Evolutionary conservation across 2,888 invertebrate species (phyloP), one percentile per base, ranked within the genome.

Genomic region (Ramazzottius varieornatus): DNA sequence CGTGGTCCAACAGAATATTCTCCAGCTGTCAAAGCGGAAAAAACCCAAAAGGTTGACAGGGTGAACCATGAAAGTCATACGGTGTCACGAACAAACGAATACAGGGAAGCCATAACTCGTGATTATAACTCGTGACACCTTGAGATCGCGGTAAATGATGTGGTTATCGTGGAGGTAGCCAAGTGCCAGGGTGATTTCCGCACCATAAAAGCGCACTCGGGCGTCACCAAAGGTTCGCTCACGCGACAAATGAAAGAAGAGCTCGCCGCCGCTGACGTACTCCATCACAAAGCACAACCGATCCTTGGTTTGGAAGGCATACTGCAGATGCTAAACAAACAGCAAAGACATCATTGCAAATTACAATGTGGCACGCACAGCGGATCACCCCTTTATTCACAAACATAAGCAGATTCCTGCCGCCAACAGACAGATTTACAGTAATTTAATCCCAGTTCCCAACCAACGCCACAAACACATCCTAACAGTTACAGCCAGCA

Each of bases 251-350:
- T 99, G 98, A 80, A 94, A 96, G 81, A 96, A 98, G 71, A 98
- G 81, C 77, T 98, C 98, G 65, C 98, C 98, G 66, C 91, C 98
- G 78, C 96, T 96, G 1, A 96, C 96, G 79, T 96, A 98, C 79
- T 98, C 96, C 93, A 98, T 96, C 65, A 98, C 96, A 80, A 98
- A 98, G 81, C 94, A 98, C 70, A 98, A 82, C 72, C 96, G 84
- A 79, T 98, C 96, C 68, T 86, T 85, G 24, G 96, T 98, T 84
- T 80, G 94, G 83, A 98, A 98, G 73, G 94, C 93, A 82, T 94
- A 98, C 80, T 92, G 93, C 74, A 98, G 82, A 72, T 92, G 88
- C 78, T 78, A 73, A 16, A 54, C 8, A 13, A 13, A 40, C 40
- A 40, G 40, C 40, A 20, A 40, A 13, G 40, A n/a, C n/a, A n/a